phyloP scores from a whole-genome alignment of 2,888 invertebrate species.

The Acleris emargana region DNA sequence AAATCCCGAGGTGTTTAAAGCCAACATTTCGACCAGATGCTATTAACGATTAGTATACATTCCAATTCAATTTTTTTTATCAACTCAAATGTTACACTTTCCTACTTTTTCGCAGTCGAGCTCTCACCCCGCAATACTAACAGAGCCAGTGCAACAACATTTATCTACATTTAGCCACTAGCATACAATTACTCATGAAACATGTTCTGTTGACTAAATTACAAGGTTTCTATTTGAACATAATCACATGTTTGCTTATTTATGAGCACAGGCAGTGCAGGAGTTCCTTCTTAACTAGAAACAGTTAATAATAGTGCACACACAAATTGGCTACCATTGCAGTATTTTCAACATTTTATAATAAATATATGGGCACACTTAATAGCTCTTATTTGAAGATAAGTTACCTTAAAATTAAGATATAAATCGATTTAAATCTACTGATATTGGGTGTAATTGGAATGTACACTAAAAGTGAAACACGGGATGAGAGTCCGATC shows the following conservation, averaged over 20 bases:
- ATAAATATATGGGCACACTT: conserved; percentile 14
- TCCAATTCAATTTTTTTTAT: conserved; percentile 48
- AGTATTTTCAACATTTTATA: conserved; percentile 8
- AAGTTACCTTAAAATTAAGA: conserved; percentile 7
- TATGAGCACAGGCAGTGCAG: conserved; percentile 55
- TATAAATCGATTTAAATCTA: conserved; percentile 15
- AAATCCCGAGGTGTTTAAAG: conserved; percentile 29
- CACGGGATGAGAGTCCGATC: conserved; percentile 21
- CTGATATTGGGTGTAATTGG: conserved; percentile 40
- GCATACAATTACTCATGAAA: conserved; percentile 1
- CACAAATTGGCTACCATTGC: conserved; percentile 15
- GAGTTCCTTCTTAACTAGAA: conserved; percentile 46
- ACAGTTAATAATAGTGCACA: conserved; percentile 22
- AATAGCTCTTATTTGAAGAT: conserved; percentile 20
- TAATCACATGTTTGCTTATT: conserved; percentile 41
- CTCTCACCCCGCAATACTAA: neutral
- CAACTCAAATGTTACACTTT: conserved; percentile 14
- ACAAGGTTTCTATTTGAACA: conserved; percentile 16
- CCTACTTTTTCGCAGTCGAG: neutral
- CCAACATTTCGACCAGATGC: conserved; percentile 20
- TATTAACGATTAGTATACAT: conserved; percentile 52
- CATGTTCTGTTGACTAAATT: conserved; percentile 12
- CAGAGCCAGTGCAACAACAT: neutral
- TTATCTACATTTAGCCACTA: conserved; percentile 11
- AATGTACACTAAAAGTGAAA: conserved; percentile 56